Percentiles rank a stretch among this genome's conserved stretches.
These are phyloP conservation scores for Rhimphoctona megacephalus DNA, from an alignment of 2,888 invertebrate species.

Conservation along the genomic window DNA sequence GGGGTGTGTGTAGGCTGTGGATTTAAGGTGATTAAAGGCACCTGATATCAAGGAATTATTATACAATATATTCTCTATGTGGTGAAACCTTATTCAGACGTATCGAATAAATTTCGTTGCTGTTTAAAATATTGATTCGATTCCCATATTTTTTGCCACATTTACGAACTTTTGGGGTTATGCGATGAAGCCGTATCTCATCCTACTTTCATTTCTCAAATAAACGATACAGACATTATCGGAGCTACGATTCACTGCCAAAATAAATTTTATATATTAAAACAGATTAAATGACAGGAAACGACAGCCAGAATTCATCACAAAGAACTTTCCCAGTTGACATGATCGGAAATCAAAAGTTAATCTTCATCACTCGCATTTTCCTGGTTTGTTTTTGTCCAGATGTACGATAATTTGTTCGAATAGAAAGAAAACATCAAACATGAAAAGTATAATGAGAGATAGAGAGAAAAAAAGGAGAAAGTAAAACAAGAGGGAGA, in stretches of 20 bases:
- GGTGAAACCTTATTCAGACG: constrained; percentile 76
- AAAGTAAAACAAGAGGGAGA: background rate
- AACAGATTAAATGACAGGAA: background rate
- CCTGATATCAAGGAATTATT: constrained; percentile 84
- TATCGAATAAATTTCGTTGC: constrained; percentile 76
- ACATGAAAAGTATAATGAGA: background rate
- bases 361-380: background rate
- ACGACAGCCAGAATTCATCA: background rate
- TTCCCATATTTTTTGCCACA: constrained; percentile 11
- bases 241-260: background rate
- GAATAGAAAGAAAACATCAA: background rate
- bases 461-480: constrained; percentile 3
- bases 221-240: background rate
- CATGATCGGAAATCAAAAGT: background rate
- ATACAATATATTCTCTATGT: constrained; percentile 80
- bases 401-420: background rate
- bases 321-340: background rate
- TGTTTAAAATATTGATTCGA: constrained; percentile 41
- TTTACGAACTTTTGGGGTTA: background rate
- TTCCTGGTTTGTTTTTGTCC: background rate
- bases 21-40: constrained; percentile 85
- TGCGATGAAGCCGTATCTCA: background rate
- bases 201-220: background rate
- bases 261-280: background rate
- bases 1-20: constrained; percentile 82